A percentile compares a stretch with the other conserved stretches of the same genome.
Evolutionary conservation across 1,140 invertebrate genomes (phyloP).

Genomic region (Drosophila nannoptera): DNA sequence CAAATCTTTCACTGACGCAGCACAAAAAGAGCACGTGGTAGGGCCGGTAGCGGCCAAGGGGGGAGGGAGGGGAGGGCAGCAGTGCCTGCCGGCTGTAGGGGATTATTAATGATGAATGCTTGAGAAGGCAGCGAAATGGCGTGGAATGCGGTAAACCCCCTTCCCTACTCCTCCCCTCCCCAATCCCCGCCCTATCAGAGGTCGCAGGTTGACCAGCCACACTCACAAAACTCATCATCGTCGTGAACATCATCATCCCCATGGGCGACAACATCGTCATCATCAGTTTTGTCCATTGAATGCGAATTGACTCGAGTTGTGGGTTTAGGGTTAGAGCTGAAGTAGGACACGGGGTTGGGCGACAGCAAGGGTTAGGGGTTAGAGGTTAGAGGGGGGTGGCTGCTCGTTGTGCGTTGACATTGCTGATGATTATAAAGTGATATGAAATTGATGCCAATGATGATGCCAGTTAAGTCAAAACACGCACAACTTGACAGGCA

Average conservation of each 20-base stretch:
- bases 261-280: constrained; percentile 6
- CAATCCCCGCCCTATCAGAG: neutral
- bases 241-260: constrained; percentile 8
- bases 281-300: constrained; percentile 8
- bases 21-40: constrained; percentile 62
- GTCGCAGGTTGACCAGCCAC: constrained; percentile 36
- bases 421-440: constrained; percentile 75
- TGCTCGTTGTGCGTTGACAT: constrained; percentile 49
- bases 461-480: constrained; percentile 66
- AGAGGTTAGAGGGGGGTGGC: neutral
- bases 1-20: constrained; percentile 75
- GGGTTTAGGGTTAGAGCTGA: neutral
- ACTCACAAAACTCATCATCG: constrained; percentile 12
- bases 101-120: constrained; percentile 77
- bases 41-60: constrained; percentile 7
- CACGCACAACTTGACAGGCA: constrained; percentile 50
- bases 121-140: constrained; percentile 75
- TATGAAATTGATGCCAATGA: constrained; percentile 76
- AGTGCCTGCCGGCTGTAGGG: constrained; percentile 48
- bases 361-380: constrained; percentile 11
- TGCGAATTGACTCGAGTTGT: neutral
- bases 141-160: constrained; percentile 56
- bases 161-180: neutral
- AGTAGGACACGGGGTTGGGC: too few relatives aligned
- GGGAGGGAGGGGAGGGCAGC: constrained; percentile 1